phyloP scores from a whole-genome alignment of 2,797 vertebrate species.

The Ara ararauna region DNA sequence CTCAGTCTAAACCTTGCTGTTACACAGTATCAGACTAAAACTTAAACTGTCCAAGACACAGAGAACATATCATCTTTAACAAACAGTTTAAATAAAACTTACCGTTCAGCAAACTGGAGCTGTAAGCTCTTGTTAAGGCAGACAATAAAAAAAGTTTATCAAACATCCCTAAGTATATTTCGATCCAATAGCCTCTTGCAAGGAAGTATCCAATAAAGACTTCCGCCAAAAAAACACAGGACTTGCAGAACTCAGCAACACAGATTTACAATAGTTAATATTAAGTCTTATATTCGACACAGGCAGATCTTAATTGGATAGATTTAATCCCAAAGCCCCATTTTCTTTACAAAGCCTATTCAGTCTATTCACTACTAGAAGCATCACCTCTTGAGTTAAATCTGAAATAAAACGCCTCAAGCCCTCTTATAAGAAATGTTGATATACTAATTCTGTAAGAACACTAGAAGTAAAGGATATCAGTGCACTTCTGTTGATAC shows the following conservation, averaged over 20 bases:
- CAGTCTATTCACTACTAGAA: not conserved
- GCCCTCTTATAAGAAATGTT: not conserved
- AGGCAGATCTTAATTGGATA: not conserved
- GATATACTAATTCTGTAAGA: not conserved
- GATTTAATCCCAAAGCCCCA: not conserved
- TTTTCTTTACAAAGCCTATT: not conserved
- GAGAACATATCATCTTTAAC: not conserved
- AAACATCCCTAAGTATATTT: not conserved
- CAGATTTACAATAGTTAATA: not conserved
- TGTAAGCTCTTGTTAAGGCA: constrained; percentile 85
- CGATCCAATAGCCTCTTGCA: not conserved
- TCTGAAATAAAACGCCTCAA: not conserved
- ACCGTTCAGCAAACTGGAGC: constrained; percentile 88
- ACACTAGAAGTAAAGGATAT: constrained; percentile 81
- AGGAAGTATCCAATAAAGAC: not conserved
- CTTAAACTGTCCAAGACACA: not conserved
- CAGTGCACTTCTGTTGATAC: constrained; percentile 88
- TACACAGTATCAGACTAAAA: not conserved
- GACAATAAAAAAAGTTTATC: constrained; percentile 15
- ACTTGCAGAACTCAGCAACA: not conserved
- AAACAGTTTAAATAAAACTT: constrained; percentile 34
- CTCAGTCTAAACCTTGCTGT: not conserved
- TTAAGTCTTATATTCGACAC: not conserved
- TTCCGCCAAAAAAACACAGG: not conserved
- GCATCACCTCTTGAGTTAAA: not conserved